A percentile compares a stretch with the other conserved stretches of the same genome.
Conservation (phyloP, 2,888 invertebrate species). For the Trachelus iudaicus region DNA sequence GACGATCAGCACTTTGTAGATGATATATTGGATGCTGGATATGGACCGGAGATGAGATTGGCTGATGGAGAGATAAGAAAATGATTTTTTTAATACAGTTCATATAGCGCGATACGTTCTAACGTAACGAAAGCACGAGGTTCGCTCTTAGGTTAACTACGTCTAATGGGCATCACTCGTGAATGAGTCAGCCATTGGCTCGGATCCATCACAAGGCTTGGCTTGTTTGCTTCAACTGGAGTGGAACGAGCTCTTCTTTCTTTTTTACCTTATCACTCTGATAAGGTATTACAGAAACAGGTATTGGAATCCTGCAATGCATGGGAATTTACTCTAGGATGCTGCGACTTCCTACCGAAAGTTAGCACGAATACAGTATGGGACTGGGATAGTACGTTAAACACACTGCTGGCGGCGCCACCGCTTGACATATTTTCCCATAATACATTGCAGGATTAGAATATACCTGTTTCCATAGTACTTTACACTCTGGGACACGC, state of each 20-base stretch:
- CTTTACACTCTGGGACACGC: not conserved
- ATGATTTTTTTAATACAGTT: not conserved
- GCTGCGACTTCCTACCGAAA: too few relatives aligned
- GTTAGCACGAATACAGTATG: too few relatives aligned
- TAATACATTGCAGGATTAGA: too few relatives aligned
- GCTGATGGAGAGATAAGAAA: not conserved
- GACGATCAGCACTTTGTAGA: not conserved
- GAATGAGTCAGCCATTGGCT: slow-evolving; percentile 21
- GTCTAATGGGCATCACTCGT: slow-evolving; percentile 20
- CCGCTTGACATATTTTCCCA: too few relatives aligned
- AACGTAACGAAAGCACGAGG: not conserved
- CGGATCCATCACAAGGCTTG: slow-evolving; percentile 22
- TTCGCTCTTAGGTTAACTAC: slow-evolving; percentile 24
- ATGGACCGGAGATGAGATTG: not conserved
- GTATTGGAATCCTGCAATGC: too few relatives aligned
- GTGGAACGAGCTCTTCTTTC: slow-evolving; percentile 11
- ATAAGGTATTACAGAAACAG: too few relatives aligned
- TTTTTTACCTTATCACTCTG: not conserved
- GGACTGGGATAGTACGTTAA: too few relatives aligned
- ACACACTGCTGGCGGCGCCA: too few relatives aligned
- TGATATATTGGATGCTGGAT: not conserved
- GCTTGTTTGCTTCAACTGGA: slow-evolving; percentile 23
- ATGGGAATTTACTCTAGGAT: too few relatives aligned
- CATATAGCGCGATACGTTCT: not conserved
- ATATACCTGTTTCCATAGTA: too few relatives aligned